Conservation (phyloP, 2,888 invertebrate species). For the Timandra comae region DNA sequence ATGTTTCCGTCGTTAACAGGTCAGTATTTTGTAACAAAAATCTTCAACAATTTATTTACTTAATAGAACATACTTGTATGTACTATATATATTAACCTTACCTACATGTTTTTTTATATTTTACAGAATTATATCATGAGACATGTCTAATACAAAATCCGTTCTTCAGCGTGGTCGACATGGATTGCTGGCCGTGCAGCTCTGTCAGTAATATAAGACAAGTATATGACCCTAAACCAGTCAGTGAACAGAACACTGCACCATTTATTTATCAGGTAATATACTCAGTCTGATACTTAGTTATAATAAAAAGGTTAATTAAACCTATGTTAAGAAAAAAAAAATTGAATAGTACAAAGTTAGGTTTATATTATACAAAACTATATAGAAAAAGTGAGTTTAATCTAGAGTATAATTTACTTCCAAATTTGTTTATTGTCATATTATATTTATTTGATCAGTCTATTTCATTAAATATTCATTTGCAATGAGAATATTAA, state of each 20-base stretch:
- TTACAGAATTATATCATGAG: constrained; percentile 88
- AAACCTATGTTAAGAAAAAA: not conserved
- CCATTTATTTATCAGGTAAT: constrained; percentile 77
- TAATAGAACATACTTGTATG: constrained; percentile 6
- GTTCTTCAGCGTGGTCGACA: constrained; percentile 86
- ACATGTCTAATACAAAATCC: constrained; percentile 90
- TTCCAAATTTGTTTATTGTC: too few relatives aligned
- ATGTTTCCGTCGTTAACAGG: constrained; percentile 85
- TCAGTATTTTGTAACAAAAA: too few relatives aligned
- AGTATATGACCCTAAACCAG: constrained; percentile 72
- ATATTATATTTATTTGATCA: too few relatives aligned
- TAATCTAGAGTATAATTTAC: too few relatives aligned
- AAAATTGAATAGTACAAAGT: too few relatives aligned
- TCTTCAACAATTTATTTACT: too few relatives aligned
- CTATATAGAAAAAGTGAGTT: too few relatives aligned
- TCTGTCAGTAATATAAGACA: constrained; percentile 81
- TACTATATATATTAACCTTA: too few relatives aligned
- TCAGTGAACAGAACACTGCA: constrained; percentile 45
- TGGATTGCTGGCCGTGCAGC: constrained; percentile 91
- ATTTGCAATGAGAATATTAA: too few relatives aligned
- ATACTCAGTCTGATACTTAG: constrained; percentile 2
- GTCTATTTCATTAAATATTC: too few relatives aligned
- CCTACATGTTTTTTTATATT: too few relatives aligned
- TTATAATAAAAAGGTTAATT: not conserved
- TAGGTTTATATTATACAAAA: too few relatives aligned